A percentile compares a stretch with the other conserved stretches of the same genome.
phyloP scores from a whole-genome alignment of 1,140 invertebrate species.

The Leptinotarsa defecta region DNA sequence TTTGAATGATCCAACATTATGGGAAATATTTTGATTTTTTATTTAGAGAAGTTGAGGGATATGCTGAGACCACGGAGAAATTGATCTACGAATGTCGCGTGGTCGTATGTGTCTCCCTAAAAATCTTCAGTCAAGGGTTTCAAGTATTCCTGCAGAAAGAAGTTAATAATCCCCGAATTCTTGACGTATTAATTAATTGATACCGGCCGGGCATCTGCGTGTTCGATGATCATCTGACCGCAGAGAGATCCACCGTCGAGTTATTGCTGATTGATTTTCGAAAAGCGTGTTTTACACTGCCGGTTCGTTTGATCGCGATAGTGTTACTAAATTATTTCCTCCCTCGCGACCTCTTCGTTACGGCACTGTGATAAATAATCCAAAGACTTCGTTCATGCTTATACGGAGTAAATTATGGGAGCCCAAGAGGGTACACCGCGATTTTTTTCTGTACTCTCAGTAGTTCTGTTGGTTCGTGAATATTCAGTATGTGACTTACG shows the following conservation, averaged over 20 bases:
- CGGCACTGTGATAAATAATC: conserved; percentile 35
- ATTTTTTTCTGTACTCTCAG: not conserved
- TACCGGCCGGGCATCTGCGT: conserved; percentile 34
- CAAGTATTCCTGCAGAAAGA: too few species aligned
- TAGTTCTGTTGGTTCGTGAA: not conserved
- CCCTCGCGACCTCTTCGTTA: conserved; percentile 39
- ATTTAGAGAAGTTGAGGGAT: too few species aligned
- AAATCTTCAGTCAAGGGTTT: too few species aligned
- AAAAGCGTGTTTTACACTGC: conserved; percentile 45
- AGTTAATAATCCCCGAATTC: too few species aligned
- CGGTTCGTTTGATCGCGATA: conserved; percentile 46
- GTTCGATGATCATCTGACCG: conserved; percentile 25
- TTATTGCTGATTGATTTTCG: conserved; percentile 53
- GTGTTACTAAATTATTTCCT: conserved; percentile 50
- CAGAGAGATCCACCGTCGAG: conserved; percentile 33
- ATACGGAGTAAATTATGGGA: conserved; percentile 41
- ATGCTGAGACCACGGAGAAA: too few species aligned
- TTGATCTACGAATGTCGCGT: too few species aligned
- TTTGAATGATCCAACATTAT: too few species aligned
- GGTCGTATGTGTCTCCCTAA: too few species aligned
- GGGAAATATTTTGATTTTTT: too few species aligned
- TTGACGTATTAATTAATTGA: not conserved
- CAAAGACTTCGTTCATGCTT: conserved; percentile 18
- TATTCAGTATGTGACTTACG: not conserved
- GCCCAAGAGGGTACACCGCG: not conserved